Percentiles rank a stretch among this genome's conserved stretches.
These are phyloP conservation scores for Centropus bengalensis DNA, from an alignment of 2,113 vertebrate species.

Conservation along the genomic window DNA sequence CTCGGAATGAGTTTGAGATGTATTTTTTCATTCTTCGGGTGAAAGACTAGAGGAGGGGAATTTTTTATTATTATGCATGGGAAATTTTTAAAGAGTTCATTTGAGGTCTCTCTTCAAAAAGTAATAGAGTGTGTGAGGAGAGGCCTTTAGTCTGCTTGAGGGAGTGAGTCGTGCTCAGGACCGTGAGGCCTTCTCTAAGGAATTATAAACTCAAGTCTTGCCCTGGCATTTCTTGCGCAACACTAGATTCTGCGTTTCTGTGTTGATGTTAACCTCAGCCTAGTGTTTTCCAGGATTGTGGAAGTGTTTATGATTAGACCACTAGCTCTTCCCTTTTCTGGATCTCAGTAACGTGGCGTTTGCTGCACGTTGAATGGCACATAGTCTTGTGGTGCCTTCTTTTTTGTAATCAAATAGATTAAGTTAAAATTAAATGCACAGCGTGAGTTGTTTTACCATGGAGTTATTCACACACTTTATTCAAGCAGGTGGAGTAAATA, in stretches of 20 bases:
- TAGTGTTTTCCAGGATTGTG: not conserved
- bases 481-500: not conserved
- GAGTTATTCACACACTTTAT: not conserved
- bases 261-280: not conserved
- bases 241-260: not conserved
- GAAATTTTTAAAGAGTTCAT: not conserved
- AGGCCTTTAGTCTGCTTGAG: not conserved
- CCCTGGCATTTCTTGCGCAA: not conserved
- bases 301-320: not conserved
- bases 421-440: not conserved
- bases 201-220: not conserved
- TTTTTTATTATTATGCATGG: not conserved
- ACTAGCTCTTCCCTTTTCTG: not conserved
- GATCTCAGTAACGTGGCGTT: accelerated
- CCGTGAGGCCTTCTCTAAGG: not conserved
- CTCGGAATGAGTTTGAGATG: not conserved
- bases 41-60: not conserved
- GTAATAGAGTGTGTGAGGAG: not conserved
- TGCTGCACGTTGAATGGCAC: not conserved
- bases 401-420: not conserved
- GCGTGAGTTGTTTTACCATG: not conserved
- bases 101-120: not conserved
- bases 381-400: not conserved
- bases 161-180: not conserved
- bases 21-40: not conserved